Base-by-base conservation (phyloP, 2,888 invertebrate genomes). In the Psococerastis gibbosa region DNA sequence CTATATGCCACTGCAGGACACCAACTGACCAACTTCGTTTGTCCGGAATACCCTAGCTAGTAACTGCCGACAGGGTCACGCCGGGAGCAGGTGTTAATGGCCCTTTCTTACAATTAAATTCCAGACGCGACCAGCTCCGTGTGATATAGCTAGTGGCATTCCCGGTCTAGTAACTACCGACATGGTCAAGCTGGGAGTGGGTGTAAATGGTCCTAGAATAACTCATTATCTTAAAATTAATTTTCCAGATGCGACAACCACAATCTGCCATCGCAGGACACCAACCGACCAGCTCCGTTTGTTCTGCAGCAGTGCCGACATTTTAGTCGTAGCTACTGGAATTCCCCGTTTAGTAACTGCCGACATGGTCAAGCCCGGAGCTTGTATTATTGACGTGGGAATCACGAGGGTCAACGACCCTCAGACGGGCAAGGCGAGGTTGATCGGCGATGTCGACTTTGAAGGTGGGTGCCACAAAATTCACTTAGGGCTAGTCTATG, bases 361-460 rank as follows among this genome's bases (percentile, higher is more conserved):
- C 1, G 75, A 85, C 48, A 88, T 91, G 83, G 71, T 92, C 3
- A 91, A 89, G 56, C 77, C 80, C 2, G 89, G 89, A 1, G 87
- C 83, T 2, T 79, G 81, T 43, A 67, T 92, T 13, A 87, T 92
- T 49, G 91, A 92, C 60, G 82, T 92, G 33, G 91, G 91, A 9
- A 81, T 88, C 44, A 81, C 76, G 2, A 71, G 80, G 53, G 61
- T 88, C 13, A 68, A 65, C 5, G 73, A 73, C 48, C 66, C 67
- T 33, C 57, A 62, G 35, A 62, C 69, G 6, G 82, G 82, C 2
- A 78, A 78, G 55, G 68, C 69, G 0, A 78, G 71, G 58, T 62
- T 91, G 5, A 82, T 88, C 4, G 91, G 91, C 2, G 91, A 92
- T 63, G 87, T 88, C 2, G 84, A 89, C 58, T 91, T 76, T 64